A percentile compares a stretch with the other conserved stretches of the same genome.
phyloP scores from a whole-genome alignment of 2,888 invertebrate species.

The Pandemis heparana region DNA sequence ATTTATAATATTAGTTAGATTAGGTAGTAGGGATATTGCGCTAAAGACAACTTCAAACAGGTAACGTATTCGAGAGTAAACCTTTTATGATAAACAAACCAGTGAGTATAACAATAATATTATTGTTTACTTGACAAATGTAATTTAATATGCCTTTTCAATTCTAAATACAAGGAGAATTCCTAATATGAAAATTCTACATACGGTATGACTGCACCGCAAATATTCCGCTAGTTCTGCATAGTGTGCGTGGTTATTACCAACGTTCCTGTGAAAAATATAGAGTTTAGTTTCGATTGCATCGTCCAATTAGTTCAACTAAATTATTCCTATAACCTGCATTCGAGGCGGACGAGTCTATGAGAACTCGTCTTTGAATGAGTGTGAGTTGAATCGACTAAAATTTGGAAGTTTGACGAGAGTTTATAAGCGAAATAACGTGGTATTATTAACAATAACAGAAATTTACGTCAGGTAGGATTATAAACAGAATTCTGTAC shows the following conservation, averaged over 20 bases:
- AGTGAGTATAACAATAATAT: conserved; percentile 22
- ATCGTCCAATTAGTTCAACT: not conserved
- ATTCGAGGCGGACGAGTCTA: not conserved
- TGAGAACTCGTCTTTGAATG: not conserved
- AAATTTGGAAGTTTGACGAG: not conserved
- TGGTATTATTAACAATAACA: not conserved
- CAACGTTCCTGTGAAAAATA: not conserved
- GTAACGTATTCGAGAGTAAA: no score
- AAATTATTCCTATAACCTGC: conserved; percentile 5
- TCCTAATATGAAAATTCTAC: conserved; percentile 14
- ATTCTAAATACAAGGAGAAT: conserved; percentile 1
- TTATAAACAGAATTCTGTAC: no score
- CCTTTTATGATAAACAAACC: not conserved
- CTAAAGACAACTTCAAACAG: no score
- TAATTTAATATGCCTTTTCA: not conserved
- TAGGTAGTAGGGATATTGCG: no score
- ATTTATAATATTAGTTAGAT: no score
- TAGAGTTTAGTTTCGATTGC: conserved; percentile 11
- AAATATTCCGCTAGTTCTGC: not conserved
- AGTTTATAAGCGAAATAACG: not conserved
- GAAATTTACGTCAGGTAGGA: not conserved
- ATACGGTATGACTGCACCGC: conserved; percentile 2
- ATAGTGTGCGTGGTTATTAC: not conserved
- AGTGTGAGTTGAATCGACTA: not conserved
- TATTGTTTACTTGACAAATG: conserved; percentile 2